Evolutionary conservation across 2,888 invertebrate genomes (phyloP).

Genomic region (Apamea sordens): DNA sequence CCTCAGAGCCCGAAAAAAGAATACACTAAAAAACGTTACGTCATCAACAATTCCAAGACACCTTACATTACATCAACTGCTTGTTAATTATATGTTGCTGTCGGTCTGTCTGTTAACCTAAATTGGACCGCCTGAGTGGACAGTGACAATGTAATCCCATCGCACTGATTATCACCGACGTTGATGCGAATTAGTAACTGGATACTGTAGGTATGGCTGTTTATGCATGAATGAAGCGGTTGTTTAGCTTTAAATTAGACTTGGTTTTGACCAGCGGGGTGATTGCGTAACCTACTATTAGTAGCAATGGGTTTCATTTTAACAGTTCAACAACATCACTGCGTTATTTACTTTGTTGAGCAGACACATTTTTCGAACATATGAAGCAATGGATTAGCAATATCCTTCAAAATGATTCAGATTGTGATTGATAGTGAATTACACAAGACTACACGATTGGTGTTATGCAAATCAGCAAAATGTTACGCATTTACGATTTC

Average conservation of each 20-base stretch:
- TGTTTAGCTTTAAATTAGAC: constrained; percentile 16
- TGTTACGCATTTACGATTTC: background rate
- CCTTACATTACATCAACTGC: constrained; percentile 36
- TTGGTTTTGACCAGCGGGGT: background rate
- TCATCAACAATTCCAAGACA: background rate
- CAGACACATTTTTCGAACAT: too few relatives aligned
- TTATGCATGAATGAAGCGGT: constrained; percentile 26
- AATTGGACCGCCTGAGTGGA: constrained; percentile 61
- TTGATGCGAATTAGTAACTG: constrained; percentile 61
- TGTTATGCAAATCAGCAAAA: background rate
- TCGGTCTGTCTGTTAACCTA: constrained; percentile 61
- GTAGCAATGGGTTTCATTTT: too few relatives aligned
- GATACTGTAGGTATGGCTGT: constrained; percentile 17
- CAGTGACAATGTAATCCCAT: constrained; percentile 65
- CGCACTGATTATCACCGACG: constrained; percentile 62
- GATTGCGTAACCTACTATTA: too few relatives aligned
- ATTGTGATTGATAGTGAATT: too few relatives aligned
- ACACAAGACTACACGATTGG: background rate
- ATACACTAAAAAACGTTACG: fast-evolving
- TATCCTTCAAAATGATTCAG: too few relatives aligned
- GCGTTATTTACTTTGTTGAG: too few relatives aligned
- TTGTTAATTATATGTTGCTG: constrained; percentile 57
- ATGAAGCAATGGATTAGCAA: too few relatives aligned
- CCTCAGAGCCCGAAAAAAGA: background rate
- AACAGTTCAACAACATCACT: too few relatives aligned